These are phyloP conservation scores for Trachemys scripta DNA, from an alignment of 2,113 vertebrate genomes.

Conservation along the genomic window DNA sequence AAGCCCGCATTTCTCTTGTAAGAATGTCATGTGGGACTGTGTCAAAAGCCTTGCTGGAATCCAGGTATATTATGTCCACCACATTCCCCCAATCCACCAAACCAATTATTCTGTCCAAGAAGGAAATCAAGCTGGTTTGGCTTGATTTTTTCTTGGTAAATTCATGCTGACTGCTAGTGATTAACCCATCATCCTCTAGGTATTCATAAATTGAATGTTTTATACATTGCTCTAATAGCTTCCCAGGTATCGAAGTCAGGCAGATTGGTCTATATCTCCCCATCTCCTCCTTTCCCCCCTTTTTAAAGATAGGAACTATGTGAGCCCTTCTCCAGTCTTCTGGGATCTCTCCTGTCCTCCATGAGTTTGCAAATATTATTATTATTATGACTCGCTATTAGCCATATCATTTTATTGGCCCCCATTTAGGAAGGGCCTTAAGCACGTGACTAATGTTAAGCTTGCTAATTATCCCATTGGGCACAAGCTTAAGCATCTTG, in stretches of 20 bases:
- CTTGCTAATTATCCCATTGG: not conserved
- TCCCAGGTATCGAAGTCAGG: not conserved
- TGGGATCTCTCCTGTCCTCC: not conserved
- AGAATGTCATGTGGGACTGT: not conserved
- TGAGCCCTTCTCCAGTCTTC: not conserved
- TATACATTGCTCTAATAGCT: not conserved
- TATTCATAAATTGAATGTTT: not conserved
- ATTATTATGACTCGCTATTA: too few relatives aligned
- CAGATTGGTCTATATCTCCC: not conserved
- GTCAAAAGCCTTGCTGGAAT: not conserved
- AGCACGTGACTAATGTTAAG: not conserved
- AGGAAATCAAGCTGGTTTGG: not conserved
- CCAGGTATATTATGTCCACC: not conserved
- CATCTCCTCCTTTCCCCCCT: not conserved
- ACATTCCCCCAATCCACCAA: not conserved
- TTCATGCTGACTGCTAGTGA: not conserved
- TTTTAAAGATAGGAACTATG: not conserved
- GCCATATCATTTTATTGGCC: not conserved
- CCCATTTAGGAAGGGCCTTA: slow-evolving; percentile 18
- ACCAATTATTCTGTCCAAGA: not conserved
- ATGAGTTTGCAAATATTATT: not conserved
- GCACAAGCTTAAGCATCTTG: not conserved
- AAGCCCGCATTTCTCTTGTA: not conserved
- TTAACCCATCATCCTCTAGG: not conserved
- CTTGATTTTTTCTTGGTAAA: not conserved